Conservation (phyloP, 2,888 invertebrate species). For the Cabera pusaria region DNA sequence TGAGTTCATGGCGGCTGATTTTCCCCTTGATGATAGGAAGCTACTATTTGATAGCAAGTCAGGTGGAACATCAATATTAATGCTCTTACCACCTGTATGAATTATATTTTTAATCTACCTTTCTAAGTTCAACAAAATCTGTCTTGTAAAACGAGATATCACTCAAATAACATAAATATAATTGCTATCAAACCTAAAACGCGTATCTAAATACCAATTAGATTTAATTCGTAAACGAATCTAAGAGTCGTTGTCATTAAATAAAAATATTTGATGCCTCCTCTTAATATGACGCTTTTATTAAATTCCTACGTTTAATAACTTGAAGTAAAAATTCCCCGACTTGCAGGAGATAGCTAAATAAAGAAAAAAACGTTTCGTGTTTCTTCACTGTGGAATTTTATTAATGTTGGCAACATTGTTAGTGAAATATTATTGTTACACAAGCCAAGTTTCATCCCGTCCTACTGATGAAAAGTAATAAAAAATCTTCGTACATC, state of each 20-base stretch:
- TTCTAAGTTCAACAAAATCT: too few relatives aligned
- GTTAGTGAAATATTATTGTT: conserved; percentile 59
- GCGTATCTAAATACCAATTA: conserved; percentile 4
- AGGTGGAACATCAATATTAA: too few relatives aligned
- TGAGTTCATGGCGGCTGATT: too few relatives aligned
- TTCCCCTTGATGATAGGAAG: too few relatives aligned
- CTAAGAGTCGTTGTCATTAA: conserved; percentile 35
- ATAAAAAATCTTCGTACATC: conserved; percentile 17
- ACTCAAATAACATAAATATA: too few relatives aligned
- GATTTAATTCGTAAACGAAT: conserved; percentile 28
- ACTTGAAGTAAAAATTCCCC: conserved; percentile 63
- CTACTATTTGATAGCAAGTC: too few relatives aligned
- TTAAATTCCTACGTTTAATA: conserved; percentile 77
- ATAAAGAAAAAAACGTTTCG: conserved; percentile 60
- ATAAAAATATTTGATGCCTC: conserved; percentile 44
- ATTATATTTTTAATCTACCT: too few relatives aligned
- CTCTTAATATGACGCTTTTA: conserved; percentile 70
- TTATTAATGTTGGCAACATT: conserved; percentile 68
- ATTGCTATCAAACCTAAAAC: too few relatives aligned
- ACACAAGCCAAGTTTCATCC: conserved; percentile 43
- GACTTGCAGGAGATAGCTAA: conserved; percentile 56
- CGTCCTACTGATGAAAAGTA: conserved; percentile 32
- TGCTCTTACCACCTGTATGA: too few relatives aligned
- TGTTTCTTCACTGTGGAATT: conserved; percentile 68
- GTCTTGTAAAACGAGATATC: too few relatives aligned